Evolutionary conservation across 2,113 vertebrate genomes (phyloP).

Genomic region (Entosphenus tridentatus): DNA sequence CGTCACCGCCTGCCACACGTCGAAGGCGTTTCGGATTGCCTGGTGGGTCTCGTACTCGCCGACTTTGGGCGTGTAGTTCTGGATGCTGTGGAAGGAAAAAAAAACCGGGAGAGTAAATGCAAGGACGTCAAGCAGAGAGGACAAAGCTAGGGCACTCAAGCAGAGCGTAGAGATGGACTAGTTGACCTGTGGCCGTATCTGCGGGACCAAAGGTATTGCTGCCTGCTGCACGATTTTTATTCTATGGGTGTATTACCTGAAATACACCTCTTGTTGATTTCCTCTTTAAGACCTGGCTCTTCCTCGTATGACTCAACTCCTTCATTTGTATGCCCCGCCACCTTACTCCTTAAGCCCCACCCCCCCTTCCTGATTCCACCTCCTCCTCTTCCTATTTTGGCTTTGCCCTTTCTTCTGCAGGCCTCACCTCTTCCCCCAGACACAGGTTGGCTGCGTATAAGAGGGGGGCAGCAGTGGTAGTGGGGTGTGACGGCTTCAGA

Average conservation of each 20-base stretch:
- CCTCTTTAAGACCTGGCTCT: background rate
- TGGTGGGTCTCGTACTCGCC: conserved; percentile 29
- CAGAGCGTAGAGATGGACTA: background rate
- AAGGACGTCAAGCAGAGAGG: background rate
- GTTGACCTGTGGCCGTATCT: background rate
- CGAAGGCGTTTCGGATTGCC: conserved; percentile 48
- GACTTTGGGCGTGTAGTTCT: conserved; percentile 63
- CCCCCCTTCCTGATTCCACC: no score
- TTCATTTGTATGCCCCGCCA: no score
- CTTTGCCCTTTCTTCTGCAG: no score
- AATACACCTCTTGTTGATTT: background rate
- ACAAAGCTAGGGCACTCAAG: background rate
- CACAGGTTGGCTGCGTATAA: no score
- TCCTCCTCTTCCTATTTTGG: no score
- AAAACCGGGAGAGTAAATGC: background rate
- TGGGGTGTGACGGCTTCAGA: no score
- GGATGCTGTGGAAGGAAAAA: conserved; percentile 28
- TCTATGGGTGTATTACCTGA: background rate
- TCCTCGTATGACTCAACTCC: no score
- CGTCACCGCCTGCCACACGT: conserved; percentile 47
- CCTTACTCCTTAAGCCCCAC: no score
- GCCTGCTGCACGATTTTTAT: background rate
- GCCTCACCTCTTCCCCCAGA: no score
- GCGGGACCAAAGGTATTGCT: background rate
- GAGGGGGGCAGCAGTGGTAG: no score